Percentiles rank a stretch among this genome's conserved stretches.
These are phyloP conservation scores for Cyprinodon diabolis DNA, from an alignment of 2,797 vertebrate species.

Conservation along the genomic window DNA sequence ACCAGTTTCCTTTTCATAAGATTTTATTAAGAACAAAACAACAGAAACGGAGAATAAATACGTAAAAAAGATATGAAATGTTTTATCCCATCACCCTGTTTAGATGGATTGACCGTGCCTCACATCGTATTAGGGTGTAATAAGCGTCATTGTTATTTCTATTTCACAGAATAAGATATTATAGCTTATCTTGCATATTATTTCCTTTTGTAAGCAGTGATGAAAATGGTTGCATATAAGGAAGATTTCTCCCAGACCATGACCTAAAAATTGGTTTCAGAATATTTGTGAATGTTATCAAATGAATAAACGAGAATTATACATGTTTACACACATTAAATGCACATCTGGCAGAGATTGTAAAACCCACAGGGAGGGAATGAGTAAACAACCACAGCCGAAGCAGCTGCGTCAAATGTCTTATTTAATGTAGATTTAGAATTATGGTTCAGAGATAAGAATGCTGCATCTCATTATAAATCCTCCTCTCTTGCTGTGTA, in stretches of 20 bases:
- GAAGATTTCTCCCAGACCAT: background rate
- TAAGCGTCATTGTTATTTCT: background rate
- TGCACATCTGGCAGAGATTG: background rate
- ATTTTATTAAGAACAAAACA: background rate
- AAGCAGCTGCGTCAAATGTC: background rate
- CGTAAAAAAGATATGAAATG: background rate
- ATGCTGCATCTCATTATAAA: background rate
- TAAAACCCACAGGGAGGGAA: background rate
- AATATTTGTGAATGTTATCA: background rate
- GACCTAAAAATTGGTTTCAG: background rate
- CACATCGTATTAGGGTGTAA: no score
- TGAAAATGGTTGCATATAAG: background rate
- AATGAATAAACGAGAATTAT: background rate
- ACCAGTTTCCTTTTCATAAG: background rate
- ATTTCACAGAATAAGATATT: background rate
- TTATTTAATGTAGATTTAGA: background rate
- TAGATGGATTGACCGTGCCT: background rate
- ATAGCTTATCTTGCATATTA: background rate
- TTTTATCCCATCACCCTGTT: background rate
- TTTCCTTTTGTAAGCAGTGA: background rate
- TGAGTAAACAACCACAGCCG: background rate
- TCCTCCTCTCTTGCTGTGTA: background rate
- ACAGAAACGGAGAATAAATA: background rate
- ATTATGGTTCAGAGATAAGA: background rate
- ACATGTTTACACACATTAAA: constrained; percentile 3